These are phyloP conservation scores for Prochilodus magdalenae DNA, from an alignment of 2,113 vertebrate species.

Conservation along the genomic window DNA sequence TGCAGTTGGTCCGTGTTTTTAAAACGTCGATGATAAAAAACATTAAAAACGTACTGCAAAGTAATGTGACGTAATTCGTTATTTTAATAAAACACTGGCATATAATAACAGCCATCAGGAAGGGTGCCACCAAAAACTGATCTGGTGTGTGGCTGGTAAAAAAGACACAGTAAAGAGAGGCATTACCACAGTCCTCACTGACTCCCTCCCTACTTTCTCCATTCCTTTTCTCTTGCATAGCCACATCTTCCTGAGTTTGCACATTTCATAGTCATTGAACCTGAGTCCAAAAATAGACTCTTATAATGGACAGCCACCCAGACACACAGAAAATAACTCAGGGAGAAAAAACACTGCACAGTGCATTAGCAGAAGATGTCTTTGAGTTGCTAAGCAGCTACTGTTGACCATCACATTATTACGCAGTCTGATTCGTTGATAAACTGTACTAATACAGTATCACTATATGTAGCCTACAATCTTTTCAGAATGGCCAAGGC, in stretches of 20 bases:
- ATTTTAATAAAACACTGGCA: no score
- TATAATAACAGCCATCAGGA: neutral
- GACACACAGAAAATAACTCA: constrained; percentile 1
- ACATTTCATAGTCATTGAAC: constrained; percentile 76
- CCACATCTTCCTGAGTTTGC: constrained; percentile 71
- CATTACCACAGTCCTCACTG: neutral
- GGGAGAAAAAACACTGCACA: constrained; percentile 45
- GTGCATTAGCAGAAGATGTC: constrained; percentile 21
- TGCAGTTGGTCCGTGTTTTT: no score
- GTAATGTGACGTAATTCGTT: no score
- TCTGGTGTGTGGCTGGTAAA: neutral
- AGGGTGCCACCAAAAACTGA: neutral
- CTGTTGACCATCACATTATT: constrained; percentile 29
- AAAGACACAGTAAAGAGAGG: neutral
- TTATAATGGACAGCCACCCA: constrained; percentile 35
- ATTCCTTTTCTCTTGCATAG: constrained; percentile 57
- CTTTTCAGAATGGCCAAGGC: neutral
- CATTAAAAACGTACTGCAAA: no score
- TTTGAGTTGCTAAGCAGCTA: constrained; percentile 17
- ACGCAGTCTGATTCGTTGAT: neutral
- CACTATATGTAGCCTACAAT: neutral
- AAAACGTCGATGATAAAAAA: no score
- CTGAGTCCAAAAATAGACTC: constrained; percentile 73
- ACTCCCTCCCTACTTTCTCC: constrained; percentile 16
- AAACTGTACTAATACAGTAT: neutral